Evolutionary conservation across 2,797 vertebrate species (phyloP), one percentile per base, ranked within the genome.

Genomic region (Ibycter americanus): DNA sequence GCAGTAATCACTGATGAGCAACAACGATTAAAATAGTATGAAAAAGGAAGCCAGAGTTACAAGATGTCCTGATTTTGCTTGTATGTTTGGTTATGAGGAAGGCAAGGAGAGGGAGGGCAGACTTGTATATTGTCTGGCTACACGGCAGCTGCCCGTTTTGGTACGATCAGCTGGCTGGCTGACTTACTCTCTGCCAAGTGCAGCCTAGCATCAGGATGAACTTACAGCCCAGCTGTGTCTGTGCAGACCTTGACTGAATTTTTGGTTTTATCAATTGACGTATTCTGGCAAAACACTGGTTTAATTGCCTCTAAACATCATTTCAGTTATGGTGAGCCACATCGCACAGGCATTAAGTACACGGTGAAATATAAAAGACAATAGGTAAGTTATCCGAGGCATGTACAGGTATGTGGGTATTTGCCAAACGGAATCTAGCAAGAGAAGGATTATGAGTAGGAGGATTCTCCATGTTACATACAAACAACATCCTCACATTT

Each of bases 401-500:
- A 61, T 0, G 3, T 18, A 19, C 18, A 74, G 68, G 36, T 34
- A 46, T 0, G 0, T 29, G 52, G 3, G 23, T 27, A 90, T 76
- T 78, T 86, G 58, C 38, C 78, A 84, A 74, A 72, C 0, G 1
- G 14, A 78, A 90, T 29, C 15, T 27, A 40, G 36, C 36, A 87
- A 74, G 10, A 63, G 23, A 77, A 94, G 19, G 29, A 67, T 73
- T 59, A 80, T 0, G 3, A 63, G 56, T 11, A 9, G n/a, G 15
- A 87, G 20, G 23, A 73, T 76, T 90, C 62, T 66, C 25, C 38
- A 23, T 8, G 11, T 71, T 47, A 67, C 40, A 42, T 6, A 31
- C 38, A 68, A 67, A 32, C 21, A 67, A 14, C 14, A 38, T 34
- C 56, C 52, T 63, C 25, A 26, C 5, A 68, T 46, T 74, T 83